Evolutionary conservation across 2,888 invertebrate species (phyloP).

Genomic region (Melinopterus prodromus): DNA sequence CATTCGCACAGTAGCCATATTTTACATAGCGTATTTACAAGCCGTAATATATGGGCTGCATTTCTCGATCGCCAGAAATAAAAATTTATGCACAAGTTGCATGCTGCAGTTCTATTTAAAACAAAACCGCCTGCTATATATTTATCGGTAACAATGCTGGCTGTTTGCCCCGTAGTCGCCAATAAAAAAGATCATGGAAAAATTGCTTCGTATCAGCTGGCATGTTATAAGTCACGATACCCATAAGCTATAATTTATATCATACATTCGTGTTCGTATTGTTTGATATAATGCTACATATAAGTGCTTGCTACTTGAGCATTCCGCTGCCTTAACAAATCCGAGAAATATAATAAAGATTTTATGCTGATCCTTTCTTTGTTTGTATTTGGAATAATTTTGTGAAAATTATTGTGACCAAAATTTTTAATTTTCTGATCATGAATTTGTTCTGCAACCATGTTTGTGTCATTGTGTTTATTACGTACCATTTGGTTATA

Average conservation of each 20-base stretch:
- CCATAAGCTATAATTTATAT: background rate
- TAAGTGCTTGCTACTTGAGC: background rate
- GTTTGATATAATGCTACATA: background rate
- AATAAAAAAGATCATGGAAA: background rate
- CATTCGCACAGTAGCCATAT: background rate
- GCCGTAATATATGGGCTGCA: background rate
- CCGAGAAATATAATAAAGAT: too few species aligned
- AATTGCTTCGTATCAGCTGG: background rate
- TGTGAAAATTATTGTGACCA: too few species aligned
- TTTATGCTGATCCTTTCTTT: too few species aligned
- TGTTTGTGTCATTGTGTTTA: too few species aligned
- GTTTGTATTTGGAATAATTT: too few species aligned
- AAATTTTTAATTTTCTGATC: too few species aligned
- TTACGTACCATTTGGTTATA: too few species aligned
- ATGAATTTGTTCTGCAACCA: too few species aligned
- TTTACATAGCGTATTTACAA: background rate
- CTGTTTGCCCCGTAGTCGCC: background rate
- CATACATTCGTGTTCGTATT: background rate
- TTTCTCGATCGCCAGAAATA: background rate
- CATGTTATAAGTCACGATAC: background rate
- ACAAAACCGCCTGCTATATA: constrained; percentile 29
- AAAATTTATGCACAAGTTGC: constrained; percentile 34
- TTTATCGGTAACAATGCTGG: background rate
- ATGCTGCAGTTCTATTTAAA: constrained; percentile 43
- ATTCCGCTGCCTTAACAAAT: background rate